Conservation (phyloP, 92 coral and sea anemone species). For the Metridium senile region DNA sequence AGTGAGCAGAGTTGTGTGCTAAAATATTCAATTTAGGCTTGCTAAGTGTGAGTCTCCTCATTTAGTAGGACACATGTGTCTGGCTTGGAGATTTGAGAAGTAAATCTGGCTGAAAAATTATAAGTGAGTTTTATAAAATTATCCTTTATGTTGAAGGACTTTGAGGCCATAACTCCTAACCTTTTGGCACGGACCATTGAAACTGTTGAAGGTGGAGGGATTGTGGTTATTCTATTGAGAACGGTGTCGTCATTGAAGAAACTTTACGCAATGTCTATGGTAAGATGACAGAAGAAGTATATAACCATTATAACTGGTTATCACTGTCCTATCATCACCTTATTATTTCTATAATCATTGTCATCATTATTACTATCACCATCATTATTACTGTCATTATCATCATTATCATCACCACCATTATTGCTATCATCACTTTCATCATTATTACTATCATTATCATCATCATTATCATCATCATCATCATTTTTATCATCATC, state of each 20-base stretch:
- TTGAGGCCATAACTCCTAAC: conserved; percentile 97
- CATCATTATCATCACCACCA: not conserved
- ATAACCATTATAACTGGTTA: not conserved
- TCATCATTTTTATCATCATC: not conserved
- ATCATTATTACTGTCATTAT: not conserved
- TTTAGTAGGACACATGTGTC: too few species aligned
- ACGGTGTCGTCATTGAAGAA: conserved; percentile 90
- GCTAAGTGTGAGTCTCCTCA: too few species aligned
- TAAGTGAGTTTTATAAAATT: not conserved
- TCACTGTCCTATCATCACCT: not conserved
- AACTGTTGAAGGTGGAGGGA: conserved; percentile 97
- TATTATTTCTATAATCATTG: not conserved
- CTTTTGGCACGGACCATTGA: conserved; percentile 96
- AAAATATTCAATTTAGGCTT: too few species aligned
- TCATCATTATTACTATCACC: not conserved
- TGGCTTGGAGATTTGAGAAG: too few species aligned
- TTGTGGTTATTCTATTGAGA: conserved; percentile 79
- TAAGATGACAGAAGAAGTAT: not conserved
- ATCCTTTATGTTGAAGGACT: conserved; percentile 56
- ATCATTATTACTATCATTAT: not conserved
- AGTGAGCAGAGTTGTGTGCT: too few species aligned
- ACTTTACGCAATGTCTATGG: conserved; percentile 93
- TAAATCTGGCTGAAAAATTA: too few species aligned
- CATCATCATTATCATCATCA: not conserved
- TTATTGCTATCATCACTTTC: not conserved